A percentile compares a stretch with the other conserved stretches of the same genome.
These are phyloP conservation scores for Clytia hemisphaerica DNA, from an alignment of 30 jellyfish, hydroid and myxozoan species.

Conservation along the genomic window DNA sequence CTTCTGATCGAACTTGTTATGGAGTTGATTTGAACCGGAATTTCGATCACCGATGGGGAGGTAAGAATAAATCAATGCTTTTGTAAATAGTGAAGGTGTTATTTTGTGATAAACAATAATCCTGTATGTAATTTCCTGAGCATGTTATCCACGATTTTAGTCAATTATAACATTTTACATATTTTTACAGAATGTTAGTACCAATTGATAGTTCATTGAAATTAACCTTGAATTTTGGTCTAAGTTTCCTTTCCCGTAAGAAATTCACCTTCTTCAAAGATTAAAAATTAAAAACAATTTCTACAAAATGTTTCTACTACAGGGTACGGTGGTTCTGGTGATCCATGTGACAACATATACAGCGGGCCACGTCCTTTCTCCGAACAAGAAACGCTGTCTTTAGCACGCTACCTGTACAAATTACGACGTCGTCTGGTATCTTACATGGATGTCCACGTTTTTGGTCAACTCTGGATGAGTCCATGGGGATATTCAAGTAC, in stretches of 20 bases:
- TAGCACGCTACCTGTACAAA: slow-evolving; percentile 72
- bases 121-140: too few relatives aligned
- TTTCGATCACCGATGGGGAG: slow-evolving; percentile 92
- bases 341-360: slow-evolving; percentile 73
- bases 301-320: not conserved
- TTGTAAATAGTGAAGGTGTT: too few relatives aligned
- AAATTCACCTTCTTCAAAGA: not conserved
- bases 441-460: slow-evolving; percentile 82
- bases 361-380: slow-evolving; percentile 81
- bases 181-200: not conserved
- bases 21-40: slow-evolving; percentile 94
- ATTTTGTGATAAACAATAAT: too few relatives aligned
- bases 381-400: slow-evolving; percentile 59
- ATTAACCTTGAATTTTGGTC: too few relatives aligned
- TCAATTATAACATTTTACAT: too few relatives aligned
- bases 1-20: slow-evolving; percentile 42
- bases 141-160: too few relatives aligned
- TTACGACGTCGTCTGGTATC: slow-evolving; percentile 46
- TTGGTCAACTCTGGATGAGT: slow-evolving; percentile 76
- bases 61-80: slow-evolving; percentile 53
- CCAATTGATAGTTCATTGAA: not conserved
- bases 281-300: not conserved
- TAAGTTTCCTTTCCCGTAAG: too few relatives aligned
- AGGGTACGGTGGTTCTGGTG: slow-evolving; percentile 93
- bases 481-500: slow-evolving; percentile 91